Evolutionary conservation across 2,113 vertebrate genomes (phyloP).

Genomic region (Scytalopus superciliaris): DNA sequence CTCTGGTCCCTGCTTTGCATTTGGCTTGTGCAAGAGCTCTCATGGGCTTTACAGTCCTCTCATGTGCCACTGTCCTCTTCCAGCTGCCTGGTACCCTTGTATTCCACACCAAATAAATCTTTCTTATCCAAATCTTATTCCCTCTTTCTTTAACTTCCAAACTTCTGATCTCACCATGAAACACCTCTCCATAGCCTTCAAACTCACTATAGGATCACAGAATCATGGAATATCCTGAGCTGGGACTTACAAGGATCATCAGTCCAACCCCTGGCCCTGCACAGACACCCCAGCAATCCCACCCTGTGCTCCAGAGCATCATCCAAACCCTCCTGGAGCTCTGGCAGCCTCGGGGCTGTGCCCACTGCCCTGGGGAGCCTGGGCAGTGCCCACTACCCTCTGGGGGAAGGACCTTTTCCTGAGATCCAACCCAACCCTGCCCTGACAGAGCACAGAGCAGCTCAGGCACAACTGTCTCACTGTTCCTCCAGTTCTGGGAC

Average conservation of each 20-base stretch:
- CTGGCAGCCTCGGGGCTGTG: background rate
- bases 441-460: background rate
- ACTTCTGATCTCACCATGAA: background rate
- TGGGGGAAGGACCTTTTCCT: background rate
- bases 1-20: background rate
- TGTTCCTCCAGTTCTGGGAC: background rate
- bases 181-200: background rate
- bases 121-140: background rate
- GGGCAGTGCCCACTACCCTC: background rate
- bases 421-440: rapidly evolving
- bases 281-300: rapidly evolving
- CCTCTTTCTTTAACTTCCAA: background rate
- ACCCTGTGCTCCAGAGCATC: background rate
- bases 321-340: background rate
- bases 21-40: background rate
- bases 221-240: background rate
- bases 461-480: background rate
- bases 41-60: background rate
- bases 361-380: background rate
- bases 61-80: background rate
- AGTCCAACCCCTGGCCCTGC: rapidly evolving
- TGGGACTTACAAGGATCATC: rapidly evolving
- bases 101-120: background rate
- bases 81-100: background rate
- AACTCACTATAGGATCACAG: background rate